Evolutionary conservation across 2,888 invertebrate genomes (phyloP).

Genomic region (Cataglyphis altisquamis): DNA sequence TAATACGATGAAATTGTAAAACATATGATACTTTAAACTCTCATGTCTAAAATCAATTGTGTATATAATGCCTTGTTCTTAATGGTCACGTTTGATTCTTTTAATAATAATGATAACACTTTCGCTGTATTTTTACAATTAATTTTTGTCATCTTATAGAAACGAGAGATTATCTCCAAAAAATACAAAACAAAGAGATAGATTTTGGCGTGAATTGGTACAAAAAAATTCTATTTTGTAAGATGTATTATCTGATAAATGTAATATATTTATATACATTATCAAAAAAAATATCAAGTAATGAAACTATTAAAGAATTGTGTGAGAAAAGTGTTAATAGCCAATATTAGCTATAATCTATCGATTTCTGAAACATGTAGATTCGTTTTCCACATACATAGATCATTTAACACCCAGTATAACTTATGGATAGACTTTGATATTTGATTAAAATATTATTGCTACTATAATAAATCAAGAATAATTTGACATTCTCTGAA

Average conservation of each 20-base stretch:
- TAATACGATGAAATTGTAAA: neutral
- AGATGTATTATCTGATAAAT: neutral
- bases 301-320: neutral
- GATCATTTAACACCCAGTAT: neutral
- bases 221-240: neutral
- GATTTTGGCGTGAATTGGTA: neutral
- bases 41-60: neutral
- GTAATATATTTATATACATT: neutral
- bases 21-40: neutral
- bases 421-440: neutral
- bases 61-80: neutral
- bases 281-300: neutral
- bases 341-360: neutral
- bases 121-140: neutral
- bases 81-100: neutral
- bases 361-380: neutral
- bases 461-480: neutral
- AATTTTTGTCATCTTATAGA: slow-evolving; percentile 11
- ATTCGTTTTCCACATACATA: neutral
- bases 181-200: neutral
- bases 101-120: neutral
- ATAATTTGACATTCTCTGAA: neutral
- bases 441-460: neutral
- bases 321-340: neutral
- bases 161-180: neutral